Conservation (phyloP, 2,888 invertebrate species). For the Pseudanteris insignis region DNA sequence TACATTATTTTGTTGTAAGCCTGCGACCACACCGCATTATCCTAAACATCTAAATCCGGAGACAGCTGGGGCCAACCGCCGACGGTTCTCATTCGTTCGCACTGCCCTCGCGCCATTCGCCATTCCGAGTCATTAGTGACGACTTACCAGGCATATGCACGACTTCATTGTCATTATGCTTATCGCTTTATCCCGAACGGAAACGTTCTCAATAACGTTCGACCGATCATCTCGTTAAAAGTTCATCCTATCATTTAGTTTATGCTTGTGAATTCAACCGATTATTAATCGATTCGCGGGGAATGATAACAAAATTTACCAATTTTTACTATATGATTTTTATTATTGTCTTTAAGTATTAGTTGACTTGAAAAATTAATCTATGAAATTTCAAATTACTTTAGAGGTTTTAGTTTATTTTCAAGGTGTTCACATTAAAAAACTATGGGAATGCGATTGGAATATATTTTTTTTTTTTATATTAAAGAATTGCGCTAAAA, state of each 20-base stretch:
- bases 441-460: too few relatives aligned
- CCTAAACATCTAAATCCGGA: constrained; percentile 67
- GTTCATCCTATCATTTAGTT: too few relatives aligned
- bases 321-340: too few relatives aligned
- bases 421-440: too few relatives aligned
- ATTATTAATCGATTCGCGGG: neutral
- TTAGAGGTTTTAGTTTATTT: too few relatives aligned
- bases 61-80: constrained; percentile 60
- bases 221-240: constrained; percentile 1
- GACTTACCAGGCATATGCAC: constrained; percentile 32
- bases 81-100: constrained; percentile 55
- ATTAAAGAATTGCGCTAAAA: too few relatives aligned
- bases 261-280: neutral
- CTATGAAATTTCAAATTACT: too few relatives aligned
- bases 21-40: constrained; percentile 63
- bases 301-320: too few relatives aligned
- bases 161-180: constrained; percentile 29
- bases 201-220: neutral
- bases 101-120: too few relatives aligned
- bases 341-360: too few relatives aligned
- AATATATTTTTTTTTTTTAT: too few relatives aligned
- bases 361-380: too few relatives aligned
- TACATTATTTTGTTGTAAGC: constrained; percentile 65
- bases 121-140: constrained; percentile 34
- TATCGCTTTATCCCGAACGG: constrained; percentile 10